A percentile compares a stretch with the other conserved stretches of the same genome.
These are phyloP conservation scores for Aramus guarauna DNA, from an alignment of 2,113 vertebrate genomes.

Conservation along the genomic window DNA sequence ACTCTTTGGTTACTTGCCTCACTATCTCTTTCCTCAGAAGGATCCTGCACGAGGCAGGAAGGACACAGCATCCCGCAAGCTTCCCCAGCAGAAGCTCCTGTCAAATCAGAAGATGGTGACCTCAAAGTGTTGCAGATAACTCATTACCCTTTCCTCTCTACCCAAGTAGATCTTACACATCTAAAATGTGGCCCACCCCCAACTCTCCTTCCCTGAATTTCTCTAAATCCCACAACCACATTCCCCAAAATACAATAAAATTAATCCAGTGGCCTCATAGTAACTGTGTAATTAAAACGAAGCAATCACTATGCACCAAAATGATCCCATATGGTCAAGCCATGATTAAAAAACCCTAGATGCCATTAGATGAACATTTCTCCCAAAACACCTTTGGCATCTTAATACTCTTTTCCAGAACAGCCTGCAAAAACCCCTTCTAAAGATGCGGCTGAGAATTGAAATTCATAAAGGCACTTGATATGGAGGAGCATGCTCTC, in stretches of 20 bases:
- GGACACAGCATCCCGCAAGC: not conserved
- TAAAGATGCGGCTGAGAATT: not conserved
- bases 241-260: not conserved
- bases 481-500: not conserved
- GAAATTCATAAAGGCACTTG: slow-evolving; percentile 24
- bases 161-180: not conserved
- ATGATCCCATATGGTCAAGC: not conserved
- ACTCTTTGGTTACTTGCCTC: not conserved
- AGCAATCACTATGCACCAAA: not conserved
- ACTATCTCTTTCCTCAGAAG: not conserved
- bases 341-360: not conserved
- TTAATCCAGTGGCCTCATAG: not conserved
- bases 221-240: not conserved
- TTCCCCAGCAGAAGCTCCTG: not conserved
- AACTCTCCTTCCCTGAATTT: not conserved
- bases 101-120: not conserved
- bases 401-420: not conserved
- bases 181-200: not conserved
- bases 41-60: not conserved
- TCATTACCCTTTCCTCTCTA: not conserved
- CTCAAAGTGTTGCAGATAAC: not conserved
- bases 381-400: not conserved
- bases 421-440: not conserved
- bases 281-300: not conserved
- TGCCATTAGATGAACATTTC: not conserved